Conservation (phyloP, 2,797 vertebrate genomes). For the Leptodactylus fallax region DNA sequence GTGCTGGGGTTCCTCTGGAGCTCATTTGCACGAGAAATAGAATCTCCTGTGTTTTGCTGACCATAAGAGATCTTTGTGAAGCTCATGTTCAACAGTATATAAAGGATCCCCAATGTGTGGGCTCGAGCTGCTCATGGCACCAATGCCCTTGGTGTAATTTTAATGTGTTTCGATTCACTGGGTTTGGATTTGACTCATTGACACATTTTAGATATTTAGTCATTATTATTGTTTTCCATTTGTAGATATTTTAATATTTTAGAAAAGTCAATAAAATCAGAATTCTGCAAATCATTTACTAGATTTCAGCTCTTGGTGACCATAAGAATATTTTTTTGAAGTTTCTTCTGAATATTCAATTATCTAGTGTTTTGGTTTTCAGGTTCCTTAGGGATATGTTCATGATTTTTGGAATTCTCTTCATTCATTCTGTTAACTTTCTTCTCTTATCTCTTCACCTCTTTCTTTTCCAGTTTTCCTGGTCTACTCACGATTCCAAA, state of each 20-base stretch:
- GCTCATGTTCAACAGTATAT: not conserved
- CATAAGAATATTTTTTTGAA: not conserved
- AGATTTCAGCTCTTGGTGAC: not conserved
- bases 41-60: not conserved
- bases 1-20: not conserved
- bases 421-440: not conserved
- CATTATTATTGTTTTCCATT: too few relatives aligned
- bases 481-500: too few relatives aligned
- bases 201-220: not conserved
- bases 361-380: too few relatives aligned
- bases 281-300: too few relatives aligned
- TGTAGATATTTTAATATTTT: too few relatives aligned
- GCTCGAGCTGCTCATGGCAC: not conserved
- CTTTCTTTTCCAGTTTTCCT: too few relatives aligned
- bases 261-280: too few relatives aligned
- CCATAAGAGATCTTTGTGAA: not conserved
- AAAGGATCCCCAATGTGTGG: not conserved
- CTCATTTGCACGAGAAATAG: not conserved
- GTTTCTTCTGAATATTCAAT: too few relatives aligned
- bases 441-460: too few relatives aligned
- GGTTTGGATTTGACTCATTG: not conserved
- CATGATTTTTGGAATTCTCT: not conserved
- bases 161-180: not conserved
- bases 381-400: not conserved
- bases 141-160: not conserved